Evolutionary conservation across 2,888 invertebrate species (phyloP), one percentile per base, ranked within the genome.

Genomic region (Luperina testacea): DNA sequence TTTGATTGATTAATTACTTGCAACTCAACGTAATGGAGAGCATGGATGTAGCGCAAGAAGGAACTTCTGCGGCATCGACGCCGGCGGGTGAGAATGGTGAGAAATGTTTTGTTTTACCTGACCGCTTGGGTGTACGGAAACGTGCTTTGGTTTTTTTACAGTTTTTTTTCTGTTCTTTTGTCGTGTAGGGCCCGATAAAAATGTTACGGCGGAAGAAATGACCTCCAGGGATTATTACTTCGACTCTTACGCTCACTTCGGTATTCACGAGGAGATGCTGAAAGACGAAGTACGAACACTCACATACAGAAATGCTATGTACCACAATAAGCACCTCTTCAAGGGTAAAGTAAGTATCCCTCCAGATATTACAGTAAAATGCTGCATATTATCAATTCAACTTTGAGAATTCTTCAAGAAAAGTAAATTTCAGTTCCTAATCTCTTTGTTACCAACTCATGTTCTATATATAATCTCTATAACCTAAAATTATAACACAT

Each of bases 191-290:
- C 96, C 95, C 0, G 97, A 96, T 83, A 95, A 95, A 91, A 95
- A 97, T 88, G 97, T 98, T 9, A 97, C 98, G 3, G 98, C 98
- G 0, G 99, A 99, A 89, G 99, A 99, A 91, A 99, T 99, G 99
- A 99, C 99, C 3, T 99, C 99, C 11, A 98, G 99, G 90, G 99
- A 99, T 95, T 99, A 99, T 95, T 99, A 99, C 95, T 99, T 99
- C 94, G 99, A 99, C 96, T 99, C 99, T 0, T 99, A 99, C 94
- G 99, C 99, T 72, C 99, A 99, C 97, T 99, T 99, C 95, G 99
- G 99, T 69, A 99, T 99, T 91, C 99, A 99, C 94, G 99, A 99
- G 97, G 99, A 99, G 97, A 99, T 99, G 99, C 97, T 99, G 84
- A 99, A 99, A 96, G 99, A 99, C 95, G 99, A 99, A 97, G 99